Evolutionary conservation across 2,888 invertebrate species (phyloP), one percentile per base, ranked within the genome.

Genomic region (Parascotia fuliginaria): DNA sequence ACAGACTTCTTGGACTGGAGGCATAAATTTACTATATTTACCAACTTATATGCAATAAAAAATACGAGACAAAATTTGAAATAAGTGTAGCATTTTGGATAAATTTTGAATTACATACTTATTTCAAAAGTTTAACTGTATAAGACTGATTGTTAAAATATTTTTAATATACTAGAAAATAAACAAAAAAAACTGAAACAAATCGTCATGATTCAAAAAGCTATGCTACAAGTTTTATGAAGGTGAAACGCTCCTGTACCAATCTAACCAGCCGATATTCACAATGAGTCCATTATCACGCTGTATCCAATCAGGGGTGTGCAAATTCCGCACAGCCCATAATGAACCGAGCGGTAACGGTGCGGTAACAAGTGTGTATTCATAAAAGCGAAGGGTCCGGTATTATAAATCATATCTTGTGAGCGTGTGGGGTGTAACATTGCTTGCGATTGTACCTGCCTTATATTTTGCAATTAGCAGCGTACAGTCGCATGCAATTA

Each of bases 331-430:
- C 70, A 65, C 71, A 65, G 71, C 74, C 81, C 83, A 86, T 91
- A 92, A 91, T 91, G 88, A 90, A 89, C 76, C 81, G 71, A 61
- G 66, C 79, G 75, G 84, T 85, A 88, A 88, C 91, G 80, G 70
- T 62, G 64, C 79, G 77, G 85, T 87, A 88, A 89, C 91, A 92
- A 92, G 90, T 89, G 82, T 69, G 86, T 86, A 88, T 89, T 90
- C 90, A 91, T 89, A 89, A 86, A 80, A 83, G 83, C 69, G 79
- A 85, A 86, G 89, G 89, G 88, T 77, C 78, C 81, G 71, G 6
- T 24, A 24, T 24, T 72, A 85, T 90, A 87, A 90, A 91, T 91
- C 89, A 90, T 89, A 73, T 75, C 76, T 72, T 72, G 42, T 37
- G 29, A 36, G 31, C 32, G 38, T 9, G 28, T 39, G 34, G 43